Evolutionary conservation across 2,113 vertebrate genomes (phyloP).

Genomic region (Tinamus guttatus): DNA sequence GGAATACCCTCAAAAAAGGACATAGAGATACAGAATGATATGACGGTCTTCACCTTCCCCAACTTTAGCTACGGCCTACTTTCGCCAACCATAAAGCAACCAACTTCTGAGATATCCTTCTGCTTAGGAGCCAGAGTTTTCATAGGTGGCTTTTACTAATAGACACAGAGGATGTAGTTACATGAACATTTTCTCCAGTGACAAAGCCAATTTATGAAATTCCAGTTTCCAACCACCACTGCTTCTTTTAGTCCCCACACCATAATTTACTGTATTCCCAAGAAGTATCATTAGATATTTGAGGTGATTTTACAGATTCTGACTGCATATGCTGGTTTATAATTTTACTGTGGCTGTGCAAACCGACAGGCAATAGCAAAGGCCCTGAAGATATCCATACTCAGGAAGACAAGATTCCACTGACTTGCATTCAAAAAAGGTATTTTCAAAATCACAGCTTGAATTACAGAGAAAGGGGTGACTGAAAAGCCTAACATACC

Average conservation of each 20-base stretch:
- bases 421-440: not conserved
- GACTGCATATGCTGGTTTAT: not conserved
- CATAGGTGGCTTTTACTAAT: not conserved
- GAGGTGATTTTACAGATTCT: not conserved
- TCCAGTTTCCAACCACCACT: not conserved
- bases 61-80: not conserved
- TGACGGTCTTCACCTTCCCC: not conserved
- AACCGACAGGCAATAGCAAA: not conserved
- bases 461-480: conserved; percentile 6
- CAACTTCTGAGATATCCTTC: not conserved
- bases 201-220: not conserved
- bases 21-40: accelerated
- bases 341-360: not conserved
- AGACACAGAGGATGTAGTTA: not conserved
- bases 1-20: not conserved
- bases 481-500: not conserved
- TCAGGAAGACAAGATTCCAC: not conserved
- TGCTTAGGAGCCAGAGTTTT: not conserved
- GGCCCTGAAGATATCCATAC: not conserved
- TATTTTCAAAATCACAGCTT: conserved; percentile 27
- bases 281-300: not conserved
- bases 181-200: not conserved
- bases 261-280: not conserved
- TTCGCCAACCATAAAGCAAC: not conserved
- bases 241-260: not conserved